Conservation (phyloP, 2,888 invertebrate species). For the Acrobasis consociella region DNA sequence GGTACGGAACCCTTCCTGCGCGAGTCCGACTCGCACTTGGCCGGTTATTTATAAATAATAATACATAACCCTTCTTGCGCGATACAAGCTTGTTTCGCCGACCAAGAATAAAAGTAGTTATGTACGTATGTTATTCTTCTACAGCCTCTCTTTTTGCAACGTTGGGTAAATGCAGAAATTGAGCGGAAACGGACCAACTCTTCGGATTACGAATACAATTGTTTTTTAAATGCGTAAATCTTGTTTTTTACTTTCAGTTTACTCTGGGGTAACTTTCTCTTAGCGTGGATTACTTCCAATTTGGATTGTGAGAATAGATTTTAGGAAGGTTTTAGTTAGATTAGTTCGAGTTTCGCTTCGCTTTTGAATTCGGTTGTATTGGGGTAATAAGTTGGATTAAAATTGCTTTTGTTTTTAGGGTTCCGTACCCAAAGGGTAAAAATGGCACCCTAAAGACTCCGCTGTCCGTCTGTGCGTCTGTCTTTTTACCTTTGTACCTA, state of each 20-base stretch:
- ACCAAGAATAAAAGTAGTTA: no score
- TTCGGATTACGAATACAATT: constrained; percentile 42
- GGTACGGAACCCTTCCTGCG: no score
- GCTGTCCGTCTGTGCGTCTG: no score
- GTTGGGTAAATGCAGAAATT: constrained; percentile 55
- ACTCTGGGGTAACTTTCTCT: constrained; percentile 11
- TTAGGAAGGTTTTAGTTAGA: not conserved
- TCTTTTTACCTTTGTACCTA: no score
- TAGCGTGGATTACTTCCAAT: constrained; percentile 34
- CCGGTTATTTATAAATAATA: no score
- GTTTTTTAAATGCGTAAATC: constrained; percentile 44
- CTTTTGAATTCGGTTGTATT: not conserved
- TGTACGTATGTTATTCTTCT: constrained; percentile 23
- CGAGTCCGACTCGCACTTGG: no score
- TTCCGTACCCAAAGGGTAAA: no score
- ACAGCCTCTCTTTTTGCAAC: constrained; percentile 35
- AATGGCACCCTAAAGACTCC: no score
- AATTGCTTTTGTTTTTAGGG: no score
- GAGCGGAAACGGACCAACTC: constrained; percentile 52
- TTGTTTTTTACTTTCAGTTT: constrained; percentile 31
- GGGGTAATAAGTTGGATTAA: not conserved
- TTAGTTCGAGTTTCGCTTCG: constrained; percentile 32
- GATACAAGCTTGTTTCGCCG: no score
- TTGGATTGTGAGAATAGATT: constrained; percentile 24
- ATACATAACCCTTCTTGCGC: no score